These are phyloP conservation scores for Chalcis sispes DNA, from an alignment of 2,888 invertebrate genomes.

Conservation along the genomic window DNA sequence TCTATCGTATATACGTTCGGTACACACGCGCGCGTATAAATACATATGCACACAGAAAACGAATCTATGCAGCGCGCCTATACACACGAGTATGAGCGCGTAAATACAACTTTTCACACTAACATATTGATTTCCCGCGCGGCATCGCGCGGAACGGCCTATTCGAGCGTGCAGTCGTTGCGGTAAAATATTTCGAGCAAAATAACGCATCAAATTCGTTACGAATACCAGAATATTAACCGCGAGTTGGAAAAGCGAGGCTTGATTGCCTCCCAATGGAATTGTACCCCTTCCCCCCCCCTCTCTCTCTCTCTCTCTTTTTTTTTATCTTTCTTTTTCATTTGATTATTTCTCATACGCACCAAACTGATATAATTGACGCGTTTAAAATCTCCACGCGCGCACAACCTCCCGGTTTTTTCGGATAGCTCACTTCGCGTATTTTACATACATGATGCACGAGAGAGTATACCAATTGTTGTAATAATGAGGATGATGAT, in stretches of 20 bases:
- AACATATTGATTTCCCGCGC: slow-evolving; percentile 66
- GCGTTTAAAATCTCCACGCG: slow-evolving; percentile 11
- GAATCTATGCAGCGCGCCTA: slow-evolving; percentile 2
- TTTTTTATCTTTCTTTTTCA: background rate
- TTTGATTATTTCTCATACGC: background rate
- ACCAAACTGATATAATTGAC: slow-evolving; percentile 18
- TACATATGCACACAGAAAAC: background rate
- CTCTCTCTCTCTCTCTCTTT: slow-evolving; percentile 9
- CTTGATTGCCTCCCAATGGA: slow-evolving; percentile 36
- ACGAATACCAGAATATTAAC: slow-evolving; percentile 9
- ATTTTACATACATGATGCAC: too few relatives aligned
- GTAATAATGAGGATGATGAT: background rate
- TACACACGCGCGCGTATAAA: background rate
- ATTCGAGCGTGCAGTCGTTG: slow-evolving; percentile 56
- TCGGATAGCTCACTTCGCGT: background rate
- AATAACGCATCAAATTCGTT: slow-evolving; percentile 33
- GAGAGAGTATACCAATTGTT: background rate
- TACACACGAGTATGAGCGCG: slow-evolving; percentile 22
- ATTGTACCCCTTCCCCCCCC: background rate
- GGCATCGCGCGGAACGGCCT: slow-evolving; percentile 19
- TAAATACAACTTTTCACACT: slow-evolving; percentile 64
- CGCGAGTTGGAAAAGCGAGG: slow-evolving; percentile 2
- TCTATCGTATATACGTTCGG: background rate
- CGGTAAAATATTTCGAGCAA: slow-evolving; percentile 52
- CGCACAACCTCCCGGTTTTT: too few relatives aligned